Base-by-base conservation (phyloP, 2,888 invertebrate species). In the Ethmia dodecea region DNA sequence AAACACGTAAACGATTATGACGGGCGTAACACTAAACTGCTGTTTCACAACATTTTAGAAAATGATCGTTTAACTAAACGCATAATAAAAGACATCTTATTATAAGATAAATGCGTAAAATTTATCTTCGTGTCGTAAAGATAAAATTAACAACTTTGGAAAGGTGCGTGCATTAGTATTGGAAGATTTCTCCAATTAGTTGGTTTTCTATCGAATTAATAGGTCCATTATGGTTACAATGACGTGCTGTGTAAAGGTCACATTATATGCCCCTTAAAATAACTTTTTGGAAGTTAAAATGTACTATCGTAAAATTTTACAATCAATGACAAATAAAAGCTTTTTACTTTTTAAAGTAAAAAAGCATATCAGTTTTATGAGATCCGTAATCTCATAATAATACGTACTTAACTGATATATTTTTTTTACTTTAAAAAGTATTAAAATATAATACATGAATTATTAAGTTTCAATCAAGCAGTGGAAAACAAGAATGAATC, bases 181-280 rank as follows among this genome's bases (percentile, higher is more conserved):
- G 54, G 59, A 56, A 63, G 47, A 57, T 58, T 56, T 63, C 57
- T 54, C 67, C 60, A 73, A 69, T 72, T 70, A 69, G 65, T 55
- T 38, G 48, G 42, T 57, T 60, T 58, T 28, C 55, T 60, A 61
- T 69, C 61, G 57, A 64, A 68, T 66, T 63, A 60, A 68, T 64
- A 55, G 60, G 42, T 22, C 3, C 28, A 37, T 37, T 32, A 37
- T 26, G 31, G 13, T 27, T 28, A 31, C 36, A 28, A 26, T 35
- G 14, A 26, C 12, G 27, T 27, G 26, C 6, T 26, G 12, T 26
- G 26, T 26, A 22, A 22, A 22, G 22, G n/a, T 12, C 11, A 10
- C 26, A 11, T 26, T 20, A 20, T 20, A 13, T 31, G 10, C 29
- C 18, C 22, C 11, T 26, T 11, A 26, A n/a, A n/a, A n/a, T n/a